These are phyloP conservation scores for Sterna hirundo DNA, from an alignment of 2,113 vertebrate genomes.

Conservation along the genomic window DNA sequence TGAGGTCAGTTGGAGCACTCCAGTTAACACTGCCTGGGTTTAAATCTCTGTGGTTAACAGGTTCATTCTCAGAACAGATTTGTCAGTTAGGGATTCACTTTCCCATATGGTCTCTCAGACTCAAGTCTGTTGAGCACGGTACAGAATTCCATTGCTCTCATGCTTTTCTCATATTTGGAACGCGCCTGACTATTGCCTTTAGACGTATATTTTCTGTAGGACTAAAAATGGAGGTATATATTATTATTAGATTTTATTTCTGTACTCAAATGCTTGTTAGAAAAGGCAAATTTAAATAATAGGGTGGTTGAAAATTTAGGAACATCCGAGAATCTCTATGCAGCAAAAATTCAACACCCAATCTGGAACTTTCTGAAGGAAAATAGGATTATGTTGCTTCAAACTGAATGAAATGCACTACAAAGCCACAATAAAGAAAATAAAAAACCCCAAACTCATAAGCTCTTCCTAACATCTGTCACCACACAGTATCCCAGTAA, in stretches of 20 bases:
- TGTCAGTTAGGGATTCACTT: neutral
- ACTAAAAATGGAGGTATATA: neutral
- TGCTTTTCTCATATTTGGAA: neutral
- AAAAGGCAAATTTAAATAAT: neutral
- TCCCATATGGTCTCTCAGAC: neutral
- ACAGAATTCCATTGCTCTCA: neutral
- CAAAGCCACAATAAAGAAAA: constrained; percentile 33
- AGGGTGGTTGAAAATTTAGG: neutral
- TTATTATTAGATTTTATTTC: neutral
- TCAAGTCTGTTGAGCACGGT: neutral
- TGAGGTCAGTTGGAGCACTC: neutral
- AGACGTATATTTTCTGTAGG: neutral
- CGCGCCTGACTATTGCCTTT: neutral
- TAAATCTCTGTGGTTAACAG: constrained; percentile 1
- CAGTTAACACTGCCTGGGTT: neutral
- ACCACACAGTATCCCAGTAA: neutral
- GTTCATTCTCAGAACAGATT: neutral
- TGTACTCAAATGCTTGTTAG: neutral
- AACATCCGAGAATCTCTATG: neutral
- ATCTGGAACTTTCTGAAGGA: neutral
- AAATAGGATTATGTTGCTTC: neutral
- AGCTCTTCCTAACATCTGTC: constrained; percentile 49
- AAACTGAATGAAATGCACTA: neutral
- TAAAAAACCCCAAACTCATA: neutral
- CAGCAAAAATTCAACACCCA: neutral